A percentile compares a stretch with the other conserved stretches of the same genome.
phyloP scores from a whole-genome alignment of 53 echinoderm and acorn worm genomes.

The Mesocentrotus franciscanus region DNA sequence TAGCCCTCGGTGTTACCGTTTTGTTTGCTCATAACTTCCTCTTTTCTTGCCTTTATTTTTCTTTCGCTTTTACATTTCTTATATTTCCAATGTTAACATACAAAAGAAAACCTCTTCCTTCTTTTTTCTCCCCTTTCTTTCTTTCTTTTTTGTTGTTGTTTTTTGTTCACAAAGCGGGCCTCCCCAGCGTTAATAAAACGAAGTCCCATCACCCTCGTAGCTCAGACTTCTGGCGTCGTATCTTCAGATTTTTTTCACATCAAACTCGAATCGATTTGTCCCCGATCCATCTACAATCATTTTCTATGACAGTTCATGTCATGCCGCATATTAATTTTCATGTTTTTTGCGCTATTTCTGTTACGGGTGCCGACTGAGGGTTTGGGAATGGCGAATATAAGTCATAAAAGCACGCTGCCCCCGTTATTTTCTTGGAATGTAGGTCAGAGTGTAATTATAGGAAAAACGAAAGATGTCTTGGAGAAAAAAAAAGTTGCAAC shows the following conservation, averaged over 20 bases:
- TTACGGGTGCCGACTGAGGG: neutral
- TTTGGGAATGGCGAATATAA: neutral
- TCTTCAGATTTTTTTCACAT: neutral
- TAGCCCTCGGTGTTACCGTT: neutral
- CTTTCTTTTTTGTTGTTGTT: neutral
- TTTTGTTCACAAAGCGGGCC: neutral
- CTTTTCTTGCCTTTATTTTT: neutral
- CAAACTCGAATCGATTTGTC: constrained; percentile 32
- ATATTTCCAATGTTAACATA: neutral
- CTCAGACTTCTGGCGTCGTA: neutral
- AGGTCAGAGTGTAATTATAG: constrained; percentile 6
- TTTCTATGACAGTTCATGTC: constrained; percentile 33
- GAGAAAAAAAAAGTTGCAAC: neutral
- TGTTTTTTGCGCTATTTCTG: constrained; percentile 24
- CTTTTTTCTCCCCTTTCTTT: neutral
- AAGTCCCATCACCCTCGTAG: neutral
- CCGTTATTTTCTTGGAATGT: neutral
- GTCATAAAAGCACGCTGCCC: neutral
- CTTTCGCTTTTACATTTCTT: neutral
- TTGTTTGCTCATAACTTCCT: neutral
- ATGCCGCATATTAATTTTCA: constrained; percentile 48
- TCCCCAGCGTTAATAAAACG: neutral
- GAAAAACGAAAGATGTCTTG: neutral
- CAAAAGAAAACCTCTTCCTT: neutral
- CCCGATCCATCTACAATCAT: constrained; percentile 38